Conservation (phyloP, 2,113 vertebrate species). For the Cryptoleucopteryx plumbea region DNA sequence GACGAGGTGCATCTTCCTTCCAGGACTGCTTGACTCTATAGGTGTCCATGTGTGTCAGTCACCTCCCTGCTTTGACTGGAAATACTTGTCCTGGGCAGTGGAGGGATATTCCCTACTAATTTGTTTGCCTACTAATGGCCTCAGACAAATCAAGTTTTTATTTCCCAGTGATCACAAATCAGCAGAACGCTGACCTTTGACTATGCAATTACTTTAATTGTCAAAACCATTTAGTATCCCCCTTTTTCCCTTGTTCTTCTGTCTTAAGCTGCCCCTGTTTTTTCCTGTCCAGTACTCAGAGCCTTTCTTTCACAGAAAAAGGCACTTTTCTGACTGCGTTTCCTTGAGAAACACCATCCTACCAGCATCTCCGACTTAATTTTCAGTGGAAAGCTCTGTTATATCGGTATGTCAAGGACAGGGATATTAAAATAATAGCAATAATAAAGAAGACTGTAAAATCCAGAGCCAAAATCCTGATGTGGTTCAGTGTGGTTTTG, state of each 20-base stretch:
- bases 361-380: background rate
- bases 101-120: background rate
- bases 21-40: background rate
- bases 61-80: background rate
- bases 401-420: background rate
- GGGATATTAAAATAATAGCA: conserved; percentile 10
- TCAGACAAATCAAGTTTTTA: background rate
- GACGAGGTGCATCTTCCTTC: background rate
- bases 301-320: background rate
- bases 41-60: background rate
- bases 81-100: fast-evolving
- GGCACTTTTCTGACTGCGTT: background rate
- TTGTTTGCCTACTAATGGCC: background rate
- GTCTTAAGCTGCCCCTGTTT: background rate
- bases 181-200: background rate
- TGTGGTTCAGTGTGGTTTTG: conserved; percentile 16
- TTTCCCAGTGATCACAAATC: background rate
- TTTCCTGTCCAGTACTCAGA: background rate
- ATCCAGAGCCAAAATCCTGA: background rate
- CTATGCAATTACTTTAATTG: background rate
- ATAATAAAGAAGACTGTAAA: background rate
- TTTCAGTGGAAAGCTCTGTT: background rate
- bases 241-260: background rate
- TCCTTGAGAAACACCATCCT: background rate
- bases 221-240: background rate